Percentiles rank a stretch among this genome's conserved stretches.
Evolutionary conservation across 1,140 invertebrate species (phyloP).

Genomic region (Gryllus bimaculatus): DNA sequence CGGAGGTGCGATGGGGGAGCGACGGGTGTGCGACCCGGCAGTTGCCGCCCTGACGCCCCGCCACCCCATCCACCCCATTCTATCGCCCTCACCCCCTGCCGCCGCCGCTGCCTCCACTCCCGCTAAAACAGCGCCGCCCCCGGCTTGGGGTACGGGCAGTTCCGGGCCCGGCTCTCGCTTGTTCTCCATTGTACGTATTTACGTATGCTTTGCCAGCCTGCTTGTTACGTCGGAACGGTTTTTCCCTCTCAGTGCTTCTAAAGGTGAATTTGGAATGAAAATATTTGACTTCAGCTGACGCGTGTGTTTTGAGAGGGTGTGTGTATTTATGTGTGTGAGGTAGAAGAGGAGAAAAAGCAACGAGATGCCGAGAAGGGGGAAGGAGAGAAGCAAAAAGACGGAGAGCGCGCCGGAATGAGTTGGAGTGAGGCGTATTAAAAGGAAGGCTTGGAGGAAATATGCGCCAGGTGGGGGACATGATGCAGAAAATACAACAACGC

Average conservation of each 20-base stretch:
- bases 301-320: background rate
- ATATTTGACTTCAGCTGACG: conserved; percentile 1
- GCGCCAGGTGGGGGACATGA: too few relatives aligned
- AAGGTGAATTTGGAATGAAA: conserved; percentile 1
- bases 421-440: too few relatives aligned
- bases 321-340: background rate
- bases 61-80: background rate
- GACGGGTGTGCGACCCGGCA: too few relatives aligned
- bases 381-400: too few relatives aligned
- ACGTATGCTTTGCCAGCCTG: background rate
- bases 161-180: background rate
- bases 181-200: conserved; percentile 4
- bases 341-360: background rate
- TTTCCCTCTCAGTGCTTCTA: conserved; percentile 3
- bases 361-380: background rate
- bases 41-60: background rate
- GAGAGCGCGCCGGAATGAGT: too few relatives aligned
- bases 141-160: background rate
- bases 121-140: background rate
- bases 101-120: background rate
- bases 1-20: too few relatives aligned
- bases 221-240: background rate
- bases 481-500: too few relatives aligned
- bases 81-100: too few relatives aligned
- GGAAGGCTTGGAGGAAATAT: too few relatives aligned